A percentile compares a stretch with the other conserved stretches of the same genome.
phyloP scores from a whole-genome alignment of 30 jellyfish, hydroid and myxozoan genomes.

The Aurelia aurita complex sp. Pacific region DNA sequence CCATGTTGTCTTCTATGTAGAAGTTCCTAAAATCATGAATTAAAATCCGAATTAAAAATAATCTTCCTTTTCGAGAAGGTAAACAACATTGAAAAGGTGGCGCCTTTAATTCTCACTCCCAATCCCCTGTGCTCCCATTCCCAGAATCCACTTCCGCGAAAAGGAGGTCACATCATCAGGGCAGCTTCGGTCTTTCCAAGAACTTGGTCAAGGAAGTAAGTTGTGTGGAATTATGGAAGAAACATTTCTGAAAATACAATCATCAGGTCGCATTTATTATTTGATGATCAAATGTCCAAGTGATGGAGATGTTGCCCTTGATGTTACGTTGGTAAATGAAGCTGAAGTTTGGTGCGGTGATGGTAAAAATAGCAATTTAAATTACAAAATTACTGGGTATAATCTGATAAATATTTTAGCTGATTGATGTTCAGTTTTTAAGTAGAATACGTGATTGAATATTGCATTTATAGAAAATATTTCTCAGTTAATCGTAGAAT shows the following conservation, averaged over 20 bases:
- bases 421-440: neutral
- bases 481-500: neutral
- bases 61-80: neutral
- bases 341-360: slow-evolving; percentile 47
- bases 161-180: slow-evolving; percentile 5
- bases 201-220: slow-evolving; percentile 39
- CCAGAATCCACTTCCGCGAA: neutral
- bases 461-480: neutral
- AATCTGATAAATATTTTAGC: no score
- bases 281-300: slow-evolving; percentile 16
- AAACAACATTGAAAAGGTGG: neutral
- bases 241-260: slow-evolving; percentile 32
- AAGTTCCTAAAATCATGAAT: no score
- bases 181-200: slow-evolving; percentile 15
- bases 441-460: neutral
- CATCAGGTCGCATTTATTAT: slow-evolving; percentile 23
- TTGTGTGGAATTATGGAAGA: slow-evolving; percentile 30
- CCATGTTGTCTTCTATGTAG: no score
- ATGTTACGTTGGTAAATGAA: slow-evolving; percentile 39
- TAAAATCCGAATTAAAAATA: neutral
- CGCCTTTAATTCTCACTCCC: neutral
- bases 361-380: slow-evolving; percentile 13
- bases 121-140: neutral
- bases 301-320: neutral
- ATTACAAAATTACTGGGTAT: no score